These are phyloP conservation scores for Selene dorsalis DNA, from an alignment of 2,797 vertebrate species.

Conservation along the genomic window DNA sequence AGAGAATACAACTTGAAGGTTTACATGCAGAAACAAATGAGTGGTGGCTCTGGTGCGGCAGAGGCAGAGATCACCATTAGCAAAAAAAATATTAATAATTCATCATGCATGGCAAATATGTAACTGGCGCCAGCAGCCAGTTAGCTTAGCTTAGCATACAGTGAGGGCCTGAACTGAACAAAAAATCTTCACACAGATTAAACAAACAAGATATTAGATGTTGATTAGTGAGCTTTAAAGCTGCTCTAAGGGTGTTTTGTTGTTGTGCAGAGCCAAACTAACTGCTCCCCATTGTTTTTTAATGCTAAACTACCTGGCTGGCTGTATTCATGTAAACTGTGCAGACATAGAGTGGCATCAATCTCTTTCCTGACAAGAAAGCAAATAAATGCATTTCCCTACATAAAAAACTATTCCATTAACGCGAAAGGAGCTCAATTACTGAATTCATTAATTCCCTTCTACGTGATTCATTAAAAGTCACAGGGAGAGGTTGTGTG, in stretches of 20 bases:
- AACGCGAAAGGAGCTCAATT: not conserved
- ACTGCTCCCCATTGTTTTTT: not conserved
- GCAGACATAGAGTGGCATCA: no score
- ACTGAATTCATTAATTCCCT: constrained; percentile 4
- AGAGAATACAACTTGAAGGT: constrained; percentile 7
- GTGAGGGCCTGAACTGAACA: not conserved
- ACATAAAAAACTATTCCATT: not conserved
- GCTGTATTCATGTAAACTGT: not conserved
- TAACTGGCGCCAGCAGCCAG: not conserved
- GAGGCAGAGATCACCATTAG: not conserved
- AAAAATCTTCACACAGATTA: not conserved
- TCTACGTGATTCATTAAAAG: not conserved
- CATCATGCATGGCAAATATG: not conserved
- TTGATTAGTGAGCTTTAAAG: not conserved
- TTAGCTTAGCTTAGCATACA: constrained; percentile 3
- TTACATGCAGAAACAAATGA: constrained; percentile 3
- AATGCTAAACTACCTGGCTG: not conserved
- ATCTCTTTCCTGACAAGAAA: not conserved
- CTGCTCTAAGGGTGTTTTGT: not conserved
- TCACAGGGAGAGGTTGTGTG: not conserved
- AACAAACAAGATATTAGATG: not conserved
- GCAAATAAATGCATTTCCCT: not conserved
- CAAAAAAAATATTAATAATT: no score
- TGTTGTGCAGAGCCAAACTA: not conserved
- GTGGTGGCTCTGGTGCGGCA: constrained; percentile 6